Percentiles rank a stretch among this genome's conserved stretches.
phyloP scores from a whole-genome alignment of 2,797 vertebrate species.

The Sylvia borin region DNA sequence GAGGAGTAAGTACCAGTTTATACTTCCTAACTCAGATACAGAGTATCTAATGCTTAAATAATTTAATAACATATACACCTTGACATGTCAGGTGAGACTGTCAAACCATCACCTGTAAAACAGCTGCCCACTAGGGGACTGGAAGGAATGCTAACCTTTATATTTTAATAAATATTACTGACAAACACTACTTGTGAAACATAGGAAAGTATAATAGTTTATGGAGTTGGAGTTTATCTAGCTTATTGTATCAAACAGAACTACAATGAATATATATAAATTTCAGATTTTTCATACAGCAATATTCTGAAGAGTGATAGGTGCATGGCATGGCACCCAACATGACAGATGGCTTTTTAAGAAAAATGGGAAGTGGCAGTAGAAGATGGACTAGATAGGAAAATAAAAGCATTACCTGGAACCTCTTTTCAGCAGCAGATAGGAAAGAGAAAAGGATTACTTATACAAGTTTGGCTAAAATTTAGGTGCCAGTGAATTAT shows the following conservation, averaged over 20 bases:
- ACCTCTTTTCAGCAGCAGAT: slow-evolving; percentile 91
- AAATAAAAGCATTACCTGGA: slow-evolving; percentile 89
- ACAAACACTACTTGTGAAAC: not conserved
- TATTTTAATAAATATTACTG: not conserved
- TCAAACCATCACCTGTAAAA: not conserved
- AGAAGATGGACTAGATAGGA: slow-evolving; percentile 45
- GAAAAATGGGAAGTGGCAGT: slow-evolving; percentile 22
- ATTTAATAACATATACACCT: not conserved
- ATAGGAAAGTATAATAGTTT: not conserved
- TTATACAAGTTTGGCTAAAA: slow-evolving; percentile 57
- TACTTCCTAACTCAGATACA: not conserved
- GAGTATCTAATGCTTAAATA: not conserved
- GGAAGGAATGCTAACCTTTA: not conserved
- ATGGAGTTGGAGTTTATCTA: not conserved
- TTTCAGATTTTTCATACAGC: not conserved
- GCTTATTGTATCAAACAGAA: not conserved
- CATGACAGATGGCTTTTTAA: slow-evolving; percentile 49
- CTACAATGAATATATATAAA: not conserved
- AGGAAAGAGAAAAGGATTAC: slow-evolving; percentile 76
- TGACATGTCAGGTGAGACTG: not conserved
- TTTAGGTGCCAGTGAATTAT: slow-evolving; percentile 15
- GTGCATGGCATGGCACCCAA: slow-evolving; percentile 4
- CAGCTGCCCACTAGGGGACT: not conserved
- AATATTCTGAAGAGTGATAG: not conserved
- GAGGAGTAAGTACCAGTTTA: not conserved